Base-by-base conservation (phyloP, 2,888 invertebrate genomes). In the Catocala fraxini region DNA sequence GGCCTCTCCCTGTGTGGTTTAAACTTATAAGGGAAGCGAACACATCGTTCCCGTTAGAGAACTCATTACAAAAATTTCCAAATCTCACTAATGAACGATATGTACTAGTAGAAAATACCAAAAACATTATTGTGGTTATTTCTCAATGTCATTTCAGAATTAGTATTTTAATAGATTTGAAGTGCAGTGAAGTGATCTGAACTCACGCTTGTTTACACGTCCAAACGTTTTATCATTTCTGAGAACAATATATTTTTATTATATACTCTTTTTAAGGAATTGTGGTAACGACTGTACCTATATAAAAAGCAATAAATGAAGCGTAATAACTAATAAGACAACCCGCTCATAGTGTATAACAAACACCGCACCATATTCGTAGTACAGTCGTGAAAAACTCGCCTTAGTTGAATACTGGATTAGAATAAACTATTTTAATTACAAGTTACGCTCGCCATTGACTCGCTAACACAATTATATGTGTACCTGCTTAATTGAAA, bases 361-460 rank as follows among this genome's bases (percentile, higher is more conserved):
- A 56, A 71, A 73, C 12, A 46, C 79, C 71, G 11, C 58, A 35
- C 65, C 59, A 65, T 77, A 84, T 83, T 83, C 73, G 71, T 80
- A 78, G 80, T 84, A 84, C 75, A 81, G 81, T 78, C 73, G 81
- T 82, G 84, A 90, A 90, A 90, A 90, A 89, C 84, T 86, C 78
- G 81, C 78, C 78, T 83, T 81, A 81, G 85, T 80, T 83, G 78
- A 83, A 84, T 82, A 81, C 80, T 65, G 78, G 80, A 83, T 84
- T 84, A 84, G 80, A 84, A 88, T 88, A 84, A 88, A 88, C 84
- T 84, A 87, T 88, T 89, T 89, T 88, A 90, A 90, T 90, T 89
- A 85, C 87, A 63, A 86, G 83, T 83, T 84, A 85, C 82, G 75
- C 75, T 85, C 75, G 71, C 81, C 72, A 81, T 85, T 83, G 82